phyloP scores from a whole-genome alignment of 2,888 invertebrate genomes.

The Tipula lateralis region DNA sequence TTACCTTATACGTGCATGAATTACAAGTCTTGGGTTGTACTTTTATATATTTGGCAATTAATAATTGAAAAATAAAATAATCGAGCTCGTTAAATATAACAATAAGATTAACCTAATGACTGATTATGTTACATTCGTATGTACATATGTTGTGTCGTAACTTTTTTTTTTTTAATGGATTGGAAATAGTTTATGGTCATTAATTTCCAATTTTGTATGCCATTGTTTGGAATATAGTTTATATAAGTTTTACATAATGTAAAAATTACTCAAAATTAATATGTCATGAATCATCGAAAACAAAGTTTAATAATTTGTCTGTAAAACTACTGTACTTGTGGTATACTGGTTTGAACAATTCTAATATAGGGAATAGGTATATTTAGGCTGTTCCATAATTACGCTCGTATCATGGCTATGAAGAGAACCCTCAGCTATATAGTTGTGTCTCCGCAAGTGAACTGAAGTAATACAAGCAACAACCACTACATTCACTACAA shows the following conservation, averaged over 20 bases:
- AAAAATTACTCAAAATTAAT: neutral
- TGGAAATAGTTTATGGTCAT: constrained; percentile 5
- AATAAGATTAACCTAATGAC: constrained; percentile 11
- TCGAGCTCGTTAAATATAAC: constrained; percentile 15
- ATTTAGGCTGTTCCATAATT: too few species aligned
- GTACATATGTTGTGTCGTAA: neutral
- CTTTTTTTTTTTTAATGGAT: neutral
- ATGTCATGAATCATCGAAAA: neutral
- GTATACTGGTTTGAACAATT: too few species aligned
- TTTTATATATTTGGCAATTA: neutral
- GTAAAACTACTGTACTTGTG: too few species aligned
- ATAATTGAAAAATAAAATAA: constrained; percentile 6
- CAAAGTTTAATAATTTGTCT: too few species aligned
- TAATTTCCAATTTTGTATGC: neutral
- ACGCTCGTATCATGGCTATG: too few species aligned
- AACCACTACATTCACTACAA: too few species aligned
- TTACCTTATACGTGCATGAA: neutral
- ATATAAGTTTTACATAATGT: neutral
- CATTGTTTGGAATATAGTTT: neutral
- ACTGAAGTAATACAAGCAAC: too few species aligned
- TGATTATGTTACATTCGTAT: neutral
- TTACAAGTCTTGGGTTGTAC: neutral
- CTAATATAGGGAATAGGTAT: too few species aligned
- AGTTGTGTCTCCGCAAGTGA: too few species aligned
- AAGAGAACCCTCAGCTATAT: too few species aligned